A percentile compares a stretch with the other conserved stretches of the same genome.
phyloP scores from a whole-genome alignment of 2,888 invertebrate genomes.

The Drosophila ezoana region DNA sequence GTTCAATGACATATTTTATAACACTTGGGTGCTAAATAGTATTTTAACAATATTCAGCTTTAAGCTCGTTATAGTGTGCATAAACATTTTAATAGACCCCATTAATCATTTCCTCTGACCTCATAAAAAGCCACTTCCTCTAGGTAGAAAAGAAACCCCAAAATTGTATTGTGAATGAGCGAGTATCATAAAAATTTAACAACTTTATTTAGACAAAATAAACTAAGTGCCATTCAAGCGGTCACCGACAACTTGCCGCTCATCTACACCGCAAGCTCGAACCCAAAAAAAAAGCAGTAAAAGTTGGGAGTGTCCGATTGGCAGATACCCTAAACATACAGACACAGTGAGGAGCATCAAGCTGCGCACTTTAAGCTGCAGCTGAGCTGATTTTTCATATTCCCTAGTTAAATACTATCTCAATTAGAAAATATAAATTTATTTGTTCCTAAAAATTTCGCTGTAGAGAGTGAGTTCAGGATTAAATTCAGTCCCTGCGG shows the following conservation, averaged over 20 bases:
- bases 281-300: constrained; percentile 3
- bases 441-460: too few relatives aligned
- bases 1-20: constrained; percentile 8
- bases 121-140: constrained; percentile 46
- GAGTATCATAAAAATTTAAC: constrained; percentile 59
- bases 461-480: too few relatives aligned
- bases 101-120: constrained; percentile 70
- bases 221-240: constrained; percentile 30
- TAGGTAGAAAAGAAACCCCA: constrained; percentile 1
- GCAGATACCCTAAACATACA: not conserved
- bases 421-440: too few relatives aligned
- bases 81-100: constrained; percentile 41
- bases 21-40: constrained; percentile 1
- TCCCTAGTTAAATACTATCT: too few relatives aligned
- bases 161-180: constrained; percentile 21
- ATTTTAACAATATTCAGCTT: not conserved
- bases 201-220: constrained; percentile 59
- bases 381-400: too few relatives aligned
- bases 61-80: constrained; percentile 6
- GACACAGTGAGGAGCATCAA: too few relatives aligned
- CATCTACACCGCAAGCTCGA: constrained; percentile 15
- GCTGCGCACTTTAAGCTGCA: too few relatives aligned
- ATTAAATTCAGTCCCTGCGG: too few relatives aligned
- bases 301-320: not conserved
- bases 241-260: constrained; percentile 27